Evolutionary conservation across 2,797 vertebrate species (phyloP).

Genomic region (Typhlichthys eigenmanni): DNA sequence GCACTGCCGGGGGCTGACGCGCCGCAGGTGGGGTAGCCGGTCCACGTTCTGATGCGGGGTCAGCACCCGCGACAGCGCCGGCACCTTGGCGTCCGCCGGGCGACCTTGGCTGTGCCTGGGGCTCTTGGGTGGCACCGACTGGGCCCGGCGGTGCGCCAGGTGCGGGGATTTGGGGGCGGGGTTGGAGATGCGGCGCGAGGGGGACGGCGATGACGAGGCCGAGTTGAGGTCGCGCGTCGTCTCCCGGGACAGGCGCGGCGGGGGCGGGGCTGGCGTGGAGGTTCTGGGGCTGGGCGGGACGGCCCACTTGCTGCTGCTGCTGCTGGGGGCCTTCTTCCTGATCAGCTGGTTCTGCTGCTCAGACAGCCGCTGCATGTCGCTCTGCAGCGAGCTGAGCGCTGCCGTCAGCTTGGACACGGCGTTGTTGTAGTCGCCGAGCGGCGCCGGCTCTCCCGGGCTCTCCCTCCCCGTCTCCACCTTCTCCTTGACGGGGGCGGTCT

Average conservation of each 20-base stretch:
- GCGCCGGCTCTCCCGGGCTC: constrained; percentile 75
- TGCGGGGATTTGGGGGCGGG: constrained; percentile 76
- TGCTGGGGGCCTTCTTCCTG: constrained; percentile 73
- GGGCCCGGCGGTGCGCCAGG: constrained; percentile 70
- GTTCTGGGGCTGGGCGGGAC: constrained; percentile 78
- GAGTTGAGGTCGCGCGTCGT: constrained; percentile 70
- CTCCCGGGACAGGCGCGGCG: constrained; percentile 69
- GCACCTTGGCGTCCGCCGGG: constrained; percentile 75
- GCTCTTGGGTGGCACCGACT: constrained; percentile 84
- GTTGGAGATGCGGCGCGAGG: constrained; percentile 73
- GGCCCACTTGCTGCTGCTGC: constrained; percentile 78
- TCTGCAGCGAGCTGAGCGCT: constrained; percentile 85
- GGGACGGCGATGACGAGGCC: constrained; percentile 79
- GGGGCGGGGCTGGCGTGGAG: constrained; percentile 46
- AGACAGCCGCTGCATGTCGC: constrained; percentile 89
- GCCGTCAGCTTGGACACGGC: constrained; percentile 89
- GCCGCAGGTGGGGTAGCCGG: constrained; percentile 85
- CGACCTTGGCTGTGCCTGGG: constrained; percentile 79
- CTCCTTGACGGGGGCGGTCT: constrained; percentile 73
- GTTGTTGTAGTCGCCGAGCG: constrained; percentile 88
- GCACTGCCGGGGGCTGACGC: constrained; percentile 82
- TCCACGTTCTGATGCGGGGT: constrained; percentile 85
- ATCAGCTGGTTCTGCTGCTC: constrained; percentile 87
- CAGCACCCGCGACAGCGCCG: constrained; percentile 80
- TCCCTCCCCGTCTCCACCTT: constrained; percentile 53